A percentile compares a stretch with the other conserved stretches of the same genome.
phyloP scores from a whole-genome alignment of 2,113 vertebrate species.

The Paralichthys olivaceus region DNA sequence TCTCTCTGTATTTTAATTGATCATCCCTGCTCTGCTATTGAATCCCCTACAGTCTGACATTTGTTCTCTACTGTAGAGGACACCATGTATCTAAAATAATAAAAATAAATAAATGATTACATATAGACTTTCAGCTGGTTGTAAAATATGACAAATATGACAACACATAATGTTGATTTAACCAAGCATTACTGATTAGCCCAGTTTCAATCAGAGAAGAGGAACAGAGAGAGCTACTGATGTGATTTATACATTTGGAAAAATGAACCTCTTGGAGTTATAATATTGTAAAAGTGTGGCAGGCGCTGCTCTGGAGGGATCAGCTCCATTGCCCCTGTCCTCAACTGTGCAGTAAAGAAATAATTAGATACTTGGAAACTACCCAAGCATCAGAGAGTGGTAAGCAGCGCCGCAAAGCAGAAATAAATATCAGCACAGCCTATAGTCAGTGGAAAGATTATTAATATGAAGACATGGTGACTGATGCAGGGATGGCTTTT shows the following conservation, averaged over 20 bases:
- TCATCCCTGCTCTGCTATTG: too few relatives aligned
- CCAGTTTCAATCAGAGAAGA: neutral
- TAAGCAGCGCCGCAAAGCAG: conserved; percentile 21
- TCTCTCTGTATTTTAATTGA: too few relatives aligned
- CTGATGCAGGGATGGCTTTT: conserved; percentile 21
- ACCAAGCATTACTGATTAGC: conserved; percentile 25
- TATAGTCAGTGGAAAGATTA: conserved; percentile 20
- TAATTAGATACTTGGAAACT: conserved; percentile 57
- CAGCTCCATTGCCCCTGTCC: conserved; percentile 13
- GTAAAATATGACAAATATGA: neutral
- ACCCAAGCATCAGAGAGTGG: conserved; percentile 42
- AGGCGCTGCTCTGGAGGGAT: conserved; percentile 25
- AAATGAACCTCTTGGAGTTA: conserved; percentile 27
- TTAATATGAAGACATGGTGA: conserved; percentile 17
- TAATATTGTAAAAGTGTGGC: conserved; percentile 44
- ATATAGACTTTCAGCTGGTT: too few relatives aligned
- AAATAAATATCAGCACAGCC: conserved; percentile 35
- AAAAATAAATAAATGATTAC: too few relatives aligned
- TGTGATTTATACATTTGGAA: neutral
- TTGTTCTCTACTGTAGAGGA: too few relatives aligned
- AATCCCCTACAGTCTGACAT: too few relatives aligned
- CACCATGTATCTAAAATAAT: too few relatives aligned
- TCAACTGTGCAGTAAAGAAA: conserved; percentile 50
- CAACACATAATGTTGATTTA: neutral
- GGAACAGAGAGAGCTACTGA: neutral